A percentile compares a stretch with the other conserved stretches of the same genome.
These are phyloP conservation scores for Altica lythri DNA, from an alignment of 2,888 invertebrate genomes.

Conservation along the genomic window DNA sequence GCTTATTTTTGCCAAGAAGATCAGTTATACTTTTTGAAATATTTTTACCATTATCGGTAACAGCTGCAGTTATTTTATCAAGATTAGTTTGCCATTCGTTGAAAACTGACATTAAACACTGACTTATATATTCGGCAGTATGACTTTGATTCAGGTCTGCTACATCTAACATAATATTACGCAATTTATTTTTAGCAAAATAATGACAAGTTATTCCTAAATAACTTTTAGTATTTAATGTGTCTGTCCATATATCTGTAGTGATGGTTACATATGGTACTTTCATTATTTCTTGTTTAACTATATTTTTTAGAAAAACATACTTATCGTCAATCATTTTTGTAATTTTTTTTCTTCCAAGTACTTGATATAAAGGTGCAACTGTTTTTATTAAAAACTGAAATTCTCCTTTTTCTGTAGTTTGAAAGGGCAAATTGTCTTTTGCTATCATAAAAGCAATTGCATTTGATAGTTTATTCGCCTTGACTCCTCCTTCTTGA, in stretches of 20 bases:
- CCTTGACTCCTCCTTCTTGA: slow-evolving; percentile 2
- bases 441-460: slow-evolving; percentile 7
- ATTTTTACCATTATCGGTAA: slow-evolving; percentile 14
- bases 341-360: slow-evolving; percentile 1
- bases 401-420: slow-evolving; percentile 1
- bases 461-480: slow-evolving; percentile 3
- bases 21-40: slow-evolving; percentile 1
- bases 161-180: neutral
- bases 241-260: slow-evolving; percentile 20
- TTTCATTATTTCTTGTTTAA: slow-evolving; percentile 6
- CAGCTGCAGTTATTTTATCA: slow-evolving; percentile 5
- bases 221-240: slow-evolving; percentile 14
- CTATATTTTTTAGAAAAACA: slow-evolving; percentile 7
- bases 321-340: slow-evolving; percentile 12
- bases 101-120: neutral
- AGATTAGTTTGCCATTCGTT: slow-evolving; percentile 1
- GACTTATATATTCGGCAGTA: slow-evolving; percentile 2
- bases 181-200: slow-evolving; percentile 1
- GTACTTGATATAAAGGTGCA: slow-evolving; percentile 1
- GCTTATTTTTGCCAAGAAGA: slow-evolving; percentile 9
- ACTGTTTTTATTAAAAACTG: slow-evolving; percentile 4
- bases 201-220: slow-evolving; percentile 12
- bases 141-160: slow-evolving; percentile 2
- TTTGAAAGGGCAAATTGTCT: slow-evolving; percentile 5
- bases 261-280: slow-evolving; percentile 5